phyloP scores from a whole-genome alignment of 2,113 vertebrate species.

The Choloepus hoffmanni region DNA sequence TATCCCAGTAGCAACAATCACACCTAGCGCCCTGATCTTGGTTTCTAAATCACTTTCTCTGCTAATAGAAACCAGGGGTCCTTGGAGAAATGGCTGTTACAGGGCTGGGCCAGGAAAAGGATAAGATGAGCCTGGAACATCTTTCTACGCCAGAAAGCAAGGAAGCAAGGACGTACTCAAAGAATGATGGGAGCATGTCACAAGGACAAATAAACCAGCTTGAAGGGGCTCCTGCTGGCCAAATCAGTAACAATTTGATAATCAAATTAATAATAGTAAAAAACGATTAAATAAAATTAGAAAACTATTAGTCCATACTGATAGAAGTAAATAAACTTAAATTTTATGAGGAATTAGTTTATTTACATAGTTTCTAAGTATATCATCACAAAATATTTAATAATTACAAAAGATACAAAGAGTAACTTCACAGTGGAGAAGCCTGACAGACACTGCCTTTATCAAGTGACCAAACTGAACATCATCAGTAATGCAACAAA shows the following conservation, averaged over 20 bases:
- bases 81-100: constrained; percentile 39
- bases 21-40: constrained; percentile 2
- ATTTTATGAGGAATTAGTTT: not conserved
- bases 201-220: not conserved
- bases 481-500: not conserved
- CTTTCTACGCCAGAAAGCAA: constrained; percentile 27
- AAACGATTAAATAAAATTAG: constrained; percentile 6
- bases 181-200: not conserved
- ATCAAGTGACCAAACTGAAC: not conserved
- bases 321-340: not conserved
- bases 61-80: constrained; percentile 19
- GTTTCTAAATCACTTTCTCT: constrained; percentile 46
- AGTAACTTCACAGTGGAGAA: constrained; percentile 2
- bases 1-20: not conserved
- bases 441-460: not conserved
- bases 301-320: not conserved
- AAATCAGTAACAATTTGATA: not conserved
- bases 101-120: not conserved
- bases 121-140: not conserved
- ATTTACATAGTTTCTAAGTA: not conserved
- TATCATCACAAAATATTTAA: not conserved
- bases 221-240: not conserved
- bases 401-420: constrained; percentile 4
- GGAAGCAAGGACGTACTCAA: not conserved
- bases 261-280: not conserved